A percentile compares a stretch with the other conserved stretches of the same genome.
phyloP scores from a whole-genome alignment of 2,113 vertebrate species.

The Bettongia penicillata region DNA sequence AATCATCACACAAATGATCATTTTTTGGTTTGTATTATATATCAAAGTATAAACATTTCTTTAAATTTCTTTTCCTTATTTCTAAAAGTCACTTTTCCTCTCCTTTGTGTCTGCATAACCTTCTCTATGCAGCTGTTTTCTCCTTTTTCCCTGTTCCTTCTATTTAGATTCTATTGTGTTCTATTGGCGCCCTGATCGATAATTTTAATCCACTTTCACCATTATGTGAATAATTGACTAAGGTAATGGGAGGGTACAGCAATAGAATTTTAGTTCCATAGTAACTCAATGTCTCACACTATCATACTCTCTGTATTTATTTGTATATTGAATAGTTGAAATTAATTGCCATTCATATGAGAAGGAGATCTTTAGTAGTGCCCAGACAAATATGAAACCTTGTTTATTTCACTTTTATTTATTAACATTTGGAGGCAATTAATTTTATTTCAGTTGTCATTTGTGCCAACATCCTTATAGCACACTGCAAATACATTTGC shows the following conservation, averaged over 20 bases:
- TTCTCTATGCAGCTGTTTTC: not conserved
- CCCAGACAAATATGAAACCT: not conserved
- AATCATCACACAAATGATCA: not conserved
- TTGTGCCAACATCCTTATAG: slow-evolving; percentile 47
- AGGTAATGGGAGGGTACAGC: not conserved
- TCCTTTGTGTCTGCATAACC: not conserved
- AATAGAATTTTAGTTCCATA: not conserved
- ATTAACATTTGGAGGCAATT: slow-evolving; percentile 30
- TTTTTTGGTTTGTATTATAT: not conserved
- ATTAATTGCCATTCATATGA: slow-evolving; percentile 32
- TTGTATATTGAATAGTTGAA: slow-evolving; percentile 18
- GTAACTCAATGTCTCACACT: slow-evolving; percentile 8
- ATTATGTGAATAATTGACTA: not conserved
- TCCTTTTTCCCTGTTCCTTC: not conserved
- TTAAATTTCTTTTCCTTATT: not conserved
- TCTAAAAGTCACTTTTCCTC: not conserved
- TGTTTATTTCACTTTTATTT: slow-evolving; percentile 3
- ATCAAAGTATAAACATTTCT: not conserved
- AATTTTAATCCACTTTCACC: not conserved
- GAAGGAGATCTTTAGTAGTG: slow-evolving; percentile 31
- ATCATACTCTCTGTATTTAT: not conserved
- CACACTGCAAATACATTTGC: slow-evolving; percentile 35
- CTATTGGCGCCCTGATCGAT: not conserved
- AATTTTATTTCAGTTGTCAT: slow-evolving; percentile 55
- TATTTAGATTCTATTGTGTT: not conserved